Percentiles rank a stretch among this genome's conserved stretches.
Conservation (phyloP, 64 coral and sea anemone genomes). For the Montipora foliosa region DNA sequence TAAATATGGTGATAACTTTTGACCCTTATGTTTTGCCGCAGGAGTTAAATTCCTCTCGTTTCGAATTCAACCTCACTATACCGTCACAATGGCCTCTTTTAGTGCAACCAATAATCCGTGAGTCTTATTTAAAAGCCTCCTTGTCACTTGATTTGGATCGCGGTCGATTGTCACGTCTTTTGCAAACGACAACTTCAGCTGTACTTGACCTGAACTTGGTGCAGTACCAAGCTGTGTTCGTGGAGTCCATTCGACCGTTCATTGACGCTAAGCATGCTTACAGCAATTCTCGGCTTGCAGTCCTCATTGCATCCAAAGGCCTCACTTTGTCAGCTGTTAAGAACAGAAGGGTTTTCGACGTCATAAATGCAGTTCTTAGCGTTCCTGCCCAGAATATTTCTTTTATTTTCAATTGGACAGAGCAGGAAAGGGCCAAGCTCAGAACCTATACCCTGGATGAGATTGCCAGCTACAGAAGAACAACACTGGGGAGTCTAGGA, state of each 20-base stretch:
- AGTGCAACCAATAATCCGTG: constrained; percentile 33
- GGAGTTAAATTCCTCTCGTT: constrained; percentile 24
- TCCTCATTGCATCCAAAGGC: constrained; percentile 8
- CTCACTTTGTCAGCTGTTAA: constrained; percentile 18
- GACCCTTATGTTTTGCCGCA: not conserved
- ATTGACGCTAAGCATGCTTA: constrained; percentile 41
- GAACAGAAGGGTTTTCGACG: constrained; percentile 44
- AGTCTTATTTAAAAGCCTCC: constrained; percentile 30
- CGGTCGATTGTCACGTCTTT: constrained; percentile 48
- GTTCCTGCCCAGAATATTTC: constrained; percentile 58
- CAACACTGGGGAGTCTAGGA: not conserved
- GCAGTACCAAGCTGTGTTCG: constrained; percentile 26
- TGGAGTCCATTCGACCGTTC: constrained; percentile 34
- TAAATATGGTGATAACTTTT: constrained; percentile 17
- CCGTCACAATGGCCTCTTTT: constrained; percentile 54
- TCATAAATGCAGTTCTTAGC: constrained; percentile 33
- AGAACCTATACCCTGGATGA: not conserved
- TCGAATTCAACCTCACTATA: constrained; percentile 51
- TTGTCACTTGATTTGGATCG: constrained; percentile 3
- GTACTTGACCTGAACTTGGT: constrained; percentile 59
- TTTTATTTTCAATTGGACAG: constrained; percentile 70
- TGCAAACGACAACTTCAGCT: not conserved
- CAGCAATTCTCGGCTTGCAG: constrained; percentile 19
- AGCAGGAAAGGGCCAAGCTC: constrained; percentile 30
- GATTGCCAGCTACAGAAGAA: constrained; percentile 18